phyloP scores from a whole-genome alignment of 37 sponge, comb jelly and placozoan species.

The Hexactinellida sp. region DNA sequence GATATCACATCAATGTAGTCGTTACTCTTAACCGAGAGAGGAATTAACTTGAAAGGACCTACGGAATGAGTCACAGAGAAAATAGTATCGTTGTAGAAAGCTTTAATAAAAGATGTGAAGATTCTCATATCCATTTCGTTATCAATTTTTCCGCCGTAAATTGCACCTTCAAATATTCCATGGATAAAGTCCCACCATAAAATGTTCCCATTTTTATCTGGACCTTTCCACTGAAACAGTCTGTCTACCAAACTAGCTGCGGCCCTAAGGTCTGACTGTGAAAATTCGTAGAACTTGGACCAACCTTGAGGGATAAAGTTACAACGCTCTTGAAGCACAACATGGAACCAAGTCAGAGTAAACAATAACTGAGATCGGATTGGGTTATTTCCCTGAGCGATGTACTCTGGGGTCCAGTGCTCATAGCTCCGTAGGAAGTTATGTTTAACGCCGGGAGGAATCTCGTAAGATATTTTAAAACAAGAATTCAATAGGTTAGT shows the following conservation, averaged over 20 bases:
- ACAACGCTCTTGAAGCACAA: constrained; percentile 89
- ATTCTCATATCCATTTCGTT: constrained; percentile 83
- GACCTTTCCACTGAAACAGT: constrained; percentile 19
- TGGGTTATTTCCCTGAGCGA: constrained; percentile 37
- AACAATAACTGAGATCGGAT: constrained; percentile 67
- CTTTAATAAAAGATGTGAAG: constrained; percentile 59
- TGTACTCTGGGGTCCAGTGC: constrained; percentile 68
- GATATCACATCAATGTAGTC: constrained; percentile 58
- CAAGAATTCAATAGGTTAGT: neutral
- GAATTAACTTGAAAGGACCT: neutral
- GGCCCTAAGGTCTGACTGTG: constrained; percentile 71
- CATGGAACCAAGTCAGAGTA: constrained; percentile 95
- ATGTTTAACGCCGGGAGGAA: constrained; percentile 84
- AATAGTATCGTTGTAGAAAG: constrained; percentile 50
- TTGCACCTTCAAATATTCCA: constrained; percentile 90
- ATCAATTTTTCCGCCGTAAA: constrained; percentile 94
- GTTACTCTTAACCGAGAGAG: constrained; percentile 18
- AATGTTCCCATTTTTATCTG: neutral
- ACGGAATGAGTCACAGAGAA: constrained; percentile 1
- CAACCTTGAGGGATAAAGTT: constrained; percentile 88
- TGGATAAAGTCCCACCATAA: constrained; percentile 80
- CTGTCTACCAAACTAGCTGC: constrained; percentile 69
- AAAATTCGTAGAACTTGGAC: constrained; percentile 96
- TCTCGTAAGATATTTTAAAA: constrained; percentile 23
- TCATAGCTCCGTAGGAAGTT: constrained; percentile 84